Evolutionary conservation across 2,113 vertebrate species (phyloP).

Genomic region (Mobula birostris): DNA sequence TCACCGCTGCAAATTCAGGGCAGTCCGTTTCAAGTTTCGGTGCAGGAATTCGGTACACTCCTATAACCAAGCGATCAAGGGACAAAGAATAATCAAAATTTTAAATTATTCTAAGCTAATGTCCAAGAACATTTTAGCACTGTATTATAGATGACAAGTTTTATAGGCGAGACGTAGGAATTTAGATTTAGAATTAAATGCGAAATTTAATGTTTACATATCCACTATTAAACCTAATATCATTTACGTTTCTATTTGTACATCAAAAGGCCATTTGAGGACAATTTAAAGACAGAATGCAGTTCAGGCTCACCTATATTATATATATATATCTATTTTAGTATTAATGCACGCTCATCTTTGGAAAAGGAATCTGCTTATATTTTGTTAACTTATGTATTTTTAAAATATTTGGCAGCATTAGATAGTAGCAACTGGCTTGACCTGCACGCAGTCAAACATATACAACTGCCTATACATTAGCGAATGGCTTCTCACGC

Average conservation of each 20-base stretch:
- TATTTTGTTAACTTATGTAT: not conserved
- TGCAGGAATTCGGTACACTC: not conserved
- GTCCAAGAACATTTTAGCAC: not conserved
- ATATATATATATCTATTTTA: no score
- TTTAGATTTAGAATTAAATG: no score
- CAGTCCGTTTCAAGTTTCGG: not conserved
- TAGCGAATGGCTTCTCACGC: slow-evolving; percentile 6
- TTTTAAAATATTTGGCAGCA: not conserved
- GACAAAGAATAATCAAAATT: not conserved
- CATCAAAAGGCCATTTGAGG: not conserved
- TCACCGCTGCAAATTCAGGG: not conserved
- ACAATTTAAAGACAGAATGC: not conserved
- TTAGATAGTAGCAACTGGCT: not conserved
- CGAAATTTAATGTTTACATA: not conserved
- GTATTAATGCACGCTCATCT: not conserved
- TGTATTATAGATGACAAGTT: not conserved
- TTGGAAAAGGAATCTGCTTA: not conserved
- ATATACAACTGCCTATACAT: not conserved
- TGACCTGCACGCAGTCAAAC: not conserved
- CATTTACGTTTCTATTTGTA: not conserved
- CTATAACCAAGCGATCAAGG: not conserved
- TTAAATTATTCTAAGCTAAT: no score
- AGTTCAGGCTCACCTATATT: no score
- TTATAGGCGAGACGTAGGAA: not conserved
- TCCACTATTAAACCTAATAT: not conserved